Evolutionary conservation across 2,888 invertebrate genomes (phyloP).

Genomic region (Pinctada fucata): DNA sequence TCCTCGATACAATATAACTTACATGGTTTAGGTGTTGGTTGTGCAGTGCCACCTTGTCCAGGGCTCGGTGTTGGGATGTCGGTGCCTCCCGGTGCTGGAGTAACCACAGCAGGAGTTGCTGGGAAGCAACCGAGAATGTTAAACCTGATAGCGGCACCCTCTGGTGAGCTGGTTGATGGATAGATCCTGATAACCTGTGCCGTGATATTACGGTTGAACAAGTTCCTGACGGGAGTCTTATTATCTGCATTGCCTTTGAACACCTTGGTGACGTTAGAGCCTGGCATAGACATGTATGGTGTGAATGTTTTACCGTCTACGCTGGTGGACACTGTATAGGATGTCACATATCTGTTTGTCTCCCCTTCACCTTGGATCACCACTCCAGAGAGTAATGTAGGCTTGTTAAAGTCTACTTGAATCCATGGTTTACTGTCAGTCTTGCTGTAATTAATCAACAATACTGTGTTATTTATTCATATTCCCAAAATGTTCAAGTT

Average conservation of each 20-base stretch:
- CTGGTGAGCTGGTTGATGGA: slow-evolving; percentile 49
- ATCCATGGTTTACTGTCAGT: slow-evolving; percentile 61
- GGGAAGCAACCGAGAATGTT: slow-evolving; percentile 65
- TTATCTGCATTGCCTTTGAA: slow-evolving; percentile 60
- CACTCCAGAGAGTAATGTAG: slow-evolving; percentile 63
- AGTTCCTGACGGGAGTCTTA: slow-evolving; percentile 52
- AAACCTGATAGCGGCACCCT: slow-evolving; percentile 55
- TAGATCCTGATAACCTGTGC: slow-evolving; percentile 62
- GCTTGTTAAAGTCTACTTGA: slow-evolving; percentile 59
- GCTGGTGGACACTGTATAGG: slow-evolving; percentile 57
- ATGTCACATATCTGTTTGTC: slow-evolving; percentile 54
- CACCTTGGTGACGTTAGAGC: slow-evolving; percentile 48
- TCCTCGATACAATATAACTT: background rate
- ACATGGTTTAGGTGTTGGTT: slow-evolving; percentile 28
- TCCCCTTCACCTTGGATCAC: slow-evolving; percentile 62
- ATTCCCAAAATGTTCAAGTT: too few relatives aligned
- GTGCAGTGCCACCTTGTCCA: slow-evolving; percentile 7
- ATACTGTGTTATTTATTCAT: too few relatives aligned
- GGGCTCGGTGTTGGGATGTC: slow-evolving; percentile 44
- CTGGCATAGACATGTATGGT: slow-evolving; percentile 57
- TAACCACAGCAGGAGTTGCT: slow-evolving; percentile 46
- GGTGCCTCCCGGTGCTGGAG: slow-evolving; percentile 27
- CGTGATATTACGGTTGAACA: slow-evolving; percentile 65
- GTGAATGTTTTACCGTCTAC: slow-evolving; percentile 60
- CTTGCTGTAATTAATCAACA: slow-evolving; percentile 27